Base-by-base conservation (phyloP, 2,797 vertebrate species). In the Fratercula arctica region DNA sequence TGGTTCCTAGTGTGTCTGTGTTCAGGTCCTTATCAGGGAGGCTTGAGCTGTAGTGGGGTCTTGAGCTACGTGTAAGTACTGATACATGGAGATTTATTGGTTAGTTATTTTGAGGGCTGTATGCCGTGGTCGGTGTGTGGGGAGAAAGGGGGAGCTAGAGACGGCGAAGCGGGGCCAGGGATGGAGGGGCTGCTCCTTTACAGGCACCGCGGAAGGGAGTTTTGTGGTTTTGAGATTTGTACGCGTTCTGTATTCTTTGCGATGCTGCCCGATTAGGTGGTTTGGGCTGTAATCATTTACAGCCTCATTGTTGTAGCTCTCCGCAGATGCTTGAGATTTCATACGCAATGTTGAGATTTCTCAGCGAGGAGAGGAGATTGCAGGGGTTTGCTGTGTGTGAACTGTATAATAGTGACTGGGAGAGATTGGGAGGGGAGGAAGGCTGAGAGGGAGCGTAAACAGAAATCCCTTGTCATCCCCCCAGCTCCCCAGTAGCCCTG, bases 241-340 rank as follows among this genome's bases (percentile, higher is more conserved):
- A 29, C 3, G 5, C 3, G 15, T 2, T 26, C 14, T 3, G 0
- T 28, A 11, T 3, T n/a, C 51, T 28, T 5, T 1, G 15, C 5
- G 10, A 1, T 18, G 78, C 37, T 12, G 59, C 59, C 61, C 1
- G 31, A 2, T 11, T 1, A 28, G 69, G 6, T 6, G 54, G 2
- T 26, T 63, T 4, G 81, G 68, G 64, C 76, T 20, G 24, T 0
- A 1, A 3, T 14, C 33, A 1, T 17, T 68, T 14, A 5, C 70
- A 31, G 28, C 9, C 68, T 13, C 48, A 13, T 33, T 24, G 48
- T 17, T 1, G 1, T 7, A 26, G 46, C 72, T 78, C 3, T 0
- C 37, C 0, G 15, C 13, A 18, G 60, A 33, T 39, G 61, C 23
- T 6, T n/a, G 43, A 39, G 74, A 6, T 67, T 43, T 24, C 21